These are phyloP conservation scores for Orius insidiosus DNA, from an alignment of 1,140 invertebrate genomes.

Conservation along the genomic window DNA sequence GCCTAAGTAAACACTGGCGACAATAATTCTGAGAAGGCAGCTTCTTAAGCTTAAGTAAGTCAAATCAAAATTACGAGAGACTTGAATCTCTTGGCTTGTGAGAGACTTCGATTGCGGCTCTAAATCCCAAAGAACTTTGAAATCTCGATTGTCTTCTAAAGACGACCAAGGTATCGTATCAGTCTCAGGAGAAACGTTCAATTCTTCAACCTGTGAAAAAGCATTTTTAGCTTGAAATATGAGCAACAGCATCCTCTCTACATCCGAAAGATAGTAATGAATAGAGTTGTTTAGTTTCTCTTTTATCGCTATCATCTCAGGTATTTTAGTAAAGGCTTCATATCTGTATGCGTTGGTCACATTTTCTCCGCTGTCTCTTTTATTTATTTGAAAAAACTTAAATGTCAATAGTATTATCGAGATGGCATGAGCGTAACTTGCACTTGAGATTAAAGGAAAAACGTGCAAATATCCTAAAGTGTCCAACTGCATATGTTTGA, in stretches of 20 bases:
- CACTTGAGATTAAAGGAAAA: conserved; percentile 46
- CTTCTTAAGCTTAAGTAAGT: conserved; percentile 14
- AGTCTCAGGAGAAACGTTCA: conserved; percentile 25
- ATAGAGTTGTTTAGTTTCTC: conserved; percentile 65
- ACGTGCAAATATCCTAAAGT: conserved; percentile 72
- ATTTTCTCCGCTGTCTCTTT: conserved; percentile 81
- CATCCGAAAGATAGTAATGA: conserved; percentile 54
- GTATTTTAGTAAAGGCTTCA: conserved; percentile 81
- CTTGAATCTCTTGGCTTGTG: conserved; percentile 8
- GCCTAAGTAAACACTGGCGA: conserved; percentile 1
- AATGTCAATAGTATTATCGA: conserved; percentile 49
- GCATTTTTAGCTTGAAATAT: conserved; percentile 36
- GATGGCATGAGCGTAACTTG: conserved; percentile 43
- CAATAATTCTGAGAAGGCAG: conserved; percentile 13
- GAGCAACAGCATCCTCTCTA: conserved; percentile 65
- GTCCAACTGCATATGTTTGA: conserved; percentile 89
- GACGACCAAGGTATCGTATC: conserved; percentile 32
- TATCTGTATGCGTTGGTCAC: conserved; percentile 83
- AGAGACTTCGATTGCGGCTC: conserved; percentile 13
- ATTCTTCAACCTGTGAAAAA: conserved; percentile 23
- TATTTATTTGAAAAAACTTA: conserved; percentile 71
- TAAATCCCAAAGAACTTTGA: conserved; percentile 24
- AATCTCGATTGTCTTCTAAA: conserved; percentile 40
- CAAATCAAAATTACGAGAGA: conserved; percentile 15
- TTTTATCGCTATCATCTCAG: conserved; percentile 74